Conservation (phyloP, 2,113 vertebrate species). For the Chlorocebus sabaeus region DNA sequence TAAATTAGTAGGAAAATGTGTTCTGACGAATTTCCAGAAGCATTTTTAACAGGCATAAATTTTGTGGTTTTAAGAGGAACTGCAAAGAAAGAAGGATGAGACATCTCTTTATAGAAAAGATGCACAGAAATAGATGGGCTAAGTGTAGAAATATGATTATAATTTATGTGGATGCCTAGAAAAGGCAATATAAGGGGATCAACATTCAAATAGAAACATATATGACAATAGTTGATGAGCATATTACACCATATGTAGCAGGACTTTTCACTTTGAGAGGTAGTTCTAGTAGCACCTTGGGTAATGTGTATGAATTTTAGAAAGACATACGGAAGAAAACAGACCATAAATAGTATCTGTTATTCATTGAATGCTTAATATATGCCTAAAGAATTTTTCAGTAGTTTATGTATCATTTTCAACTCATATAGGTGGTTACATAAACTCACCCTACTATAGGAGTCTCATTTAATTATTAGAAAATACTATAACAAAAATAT, state of each 20-base stretch:
- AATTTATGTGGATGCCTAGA: not conserved
- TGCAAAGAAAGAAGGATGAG: not conserved
- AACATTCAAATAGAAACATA: not conserved
- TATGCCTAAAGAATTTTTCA: not conserved
- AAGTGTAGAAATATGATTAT: not conserved
- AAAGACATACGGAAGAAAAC: not conserved
- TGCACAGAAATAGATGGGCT: not conserved
- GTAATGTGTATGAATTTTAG: not conserved
- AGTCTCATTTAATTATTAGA: not conserved
- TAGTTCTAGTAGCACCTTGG: not conserved
- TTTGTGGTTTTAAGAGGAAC: not conserved
- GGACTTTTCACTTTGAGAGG: not conserved
- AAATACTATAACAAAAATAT: not conserved
- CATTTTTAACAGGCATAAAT: not conserved
- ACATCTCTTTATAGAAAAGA: not conserved
- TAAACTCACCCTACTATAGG: not conserved
- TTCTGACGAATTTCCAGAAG: not conserved
- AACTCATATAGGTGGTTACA: not conserved
- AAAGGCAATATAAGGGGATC: not conserved
- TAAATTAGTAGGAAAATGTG: not conserved
- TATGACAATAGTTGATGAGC: not conserved
- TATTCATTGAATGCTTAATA: not conserved
- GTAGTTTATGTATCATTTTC: not conserved
- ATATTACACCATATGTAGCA: fast-evolving
- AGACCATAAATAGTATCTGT: fast-evolving